Evolutionary conservation across 2,113 vertebrate genomes (phyloP).

Genomic region (Ophthalmolycus amberensis): DNA sequence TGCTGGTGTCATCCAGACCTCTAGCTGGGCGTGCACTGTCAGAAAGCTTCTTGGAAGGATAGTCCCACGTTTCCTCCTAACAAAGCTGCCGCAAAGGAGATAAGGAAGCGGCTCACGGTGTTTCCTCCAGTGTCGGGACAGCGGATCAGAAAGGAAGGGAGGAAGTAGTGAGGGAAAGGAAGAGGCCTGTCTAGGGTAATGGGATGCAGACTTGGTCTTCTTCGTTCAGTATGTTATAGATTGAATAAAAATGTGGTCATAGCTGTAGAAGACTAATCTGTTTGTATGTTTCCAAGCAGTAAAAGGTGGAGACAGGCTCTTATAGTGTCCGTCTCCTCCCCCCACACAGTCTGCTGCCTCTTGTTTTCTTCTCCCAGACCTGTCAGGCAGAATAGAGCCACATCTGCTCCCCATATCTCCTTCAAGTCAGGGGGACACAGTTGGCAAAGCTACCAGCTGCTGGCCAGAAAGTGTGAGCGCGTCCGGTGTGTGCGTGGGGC

Average conservation of each 20-base stretch:
- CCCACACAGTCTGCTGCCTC: constrained; percentile 44
- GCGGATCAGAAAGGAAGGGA: background rate
- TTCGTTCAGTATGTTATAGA: background rate
- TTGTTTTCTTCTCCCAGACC: constrained; percentile 65
- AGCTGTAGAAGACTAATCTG: constrained; percentile 26
- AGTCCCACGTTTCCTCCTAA: constrained; percentile 33
- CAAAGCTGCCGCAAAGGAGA: constrained; percentile 56
- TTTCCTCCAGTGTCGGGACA: constrained; percentile 29
- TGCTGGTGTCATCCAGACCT: constrained; percentile 29
- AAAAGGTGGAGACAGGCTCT: constrained; percentile 28
- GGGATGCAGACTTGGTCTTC: constrained; percentile 43
- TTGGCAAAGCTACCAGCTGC: constrained; percentile 79
- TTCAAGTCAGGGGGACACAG: constrained; percentile 77
- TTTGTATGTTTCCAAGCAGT: constrained; percentile 15
- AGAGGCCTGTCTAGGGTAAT: constrained; percentile 57
- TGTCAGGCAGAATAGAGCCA: constrained; percentile 79
- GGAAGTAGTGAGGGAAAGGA: constrained; percentile 18
- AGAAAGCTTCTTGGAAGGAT: constrained; percentile 32
- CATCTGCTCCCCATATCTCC: constrained; percentile 79
- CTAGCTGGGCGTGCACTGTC: constrained; percentile 41
- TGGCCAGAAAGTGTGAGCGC: constrained; percentile 47
- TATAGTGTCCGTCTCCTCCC: background rate
- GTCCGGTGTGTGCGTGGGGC: background rate
- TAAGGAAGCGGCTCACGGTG: constrained; percentile 57
- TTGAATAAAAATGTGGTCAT: constrained; percentile 20